phyloP scores from a whole-genome alignment of 2,113 vertebrate species.

The Eublepharis macularius region DNA sequence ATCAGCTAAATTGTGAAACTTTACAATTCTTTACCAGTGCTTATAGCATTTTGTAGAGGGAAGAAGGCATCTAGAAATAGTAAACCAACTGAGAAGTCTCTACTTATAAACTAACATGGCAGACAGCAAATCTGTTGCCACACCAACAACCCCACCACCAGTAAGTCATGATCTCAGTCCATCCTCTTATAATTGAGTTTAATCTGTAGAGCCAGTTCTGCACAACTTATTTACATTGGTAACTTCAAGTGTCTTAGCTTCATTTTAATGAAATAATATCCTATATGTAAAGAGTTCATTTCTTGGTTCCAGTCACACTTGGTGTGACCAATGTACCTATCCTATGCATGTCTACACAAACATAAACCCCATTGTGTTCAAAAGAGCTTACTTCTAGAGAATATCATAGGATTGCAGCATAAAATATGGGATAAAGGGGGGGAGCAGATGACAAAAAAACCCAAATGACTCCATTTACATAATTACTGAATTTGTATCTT shows the following conservation, averaged over 20 bases:
- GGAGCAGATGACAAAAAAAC: neutral
- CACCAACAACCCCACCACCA: no score
- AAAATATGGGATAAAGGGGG: neutral
- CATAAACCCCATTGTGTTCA: no score
- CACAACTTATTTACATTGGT: neutral
- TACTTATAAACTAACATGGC: neutral
- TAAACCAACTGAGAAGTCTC: neutral
- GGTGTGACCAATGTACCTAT: neutral
- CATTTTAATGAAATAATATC: neutral
- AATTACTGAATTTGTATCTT: no score
- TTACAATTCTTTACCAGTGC: neutral
- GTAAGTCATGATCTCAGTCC: neutral
- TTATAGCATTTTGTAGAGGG: neutral
- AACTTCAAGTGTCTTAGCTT: neutral
- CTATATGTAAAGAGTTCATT: neutral
- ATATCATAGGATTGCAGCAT: no score
- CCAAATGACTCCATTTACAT: neutral
- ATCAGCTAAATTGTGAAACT: neutral
- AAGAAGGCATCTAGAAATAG: neutral
- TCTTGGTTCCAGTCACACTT: neutral
- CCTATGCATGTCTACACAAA: no score
- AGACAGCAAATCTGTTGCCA: neutral
- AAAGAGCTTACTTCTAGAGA: no score
- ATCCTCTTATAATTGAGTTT: neutral
- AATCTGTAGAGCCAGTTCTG: neutral